Base-by-base conservation (phyloP, 2,888 invertebrate genomes). In the Brachynemurus nebulosus region DNA sequence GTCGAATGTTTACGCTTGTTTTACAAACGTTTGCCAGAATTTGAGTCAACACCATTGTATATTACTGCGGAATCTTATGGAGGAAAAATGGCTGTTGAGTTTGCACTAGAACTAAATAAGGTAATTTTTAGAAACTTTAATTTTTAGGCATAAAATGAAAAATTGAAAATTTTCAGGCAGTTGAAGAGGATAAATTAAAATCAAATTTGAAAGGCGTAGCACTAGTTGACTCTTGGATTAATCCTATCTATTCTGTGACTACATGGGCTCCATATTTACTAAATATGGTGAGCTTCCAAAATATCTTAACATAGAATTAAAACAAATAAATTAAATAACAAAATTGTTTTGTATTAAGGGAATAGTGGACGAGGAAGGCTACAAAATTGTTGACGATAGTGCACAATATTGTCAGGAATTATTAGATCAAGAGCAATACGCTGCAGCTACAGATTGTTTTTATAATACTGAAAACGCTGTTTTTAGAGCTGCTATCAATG, bases 31-130 rank as follows among this genome's bases (percentile, higher is more conserved):
- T 68, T 81, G 56, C 75, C 84, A 0, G 74, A 80, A 54, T 90
- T 90, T 57, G 71, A 74, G 59, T 67, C 64, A 8, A 73, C 81
- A 0, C 83, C 88, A 1, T 67, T 88, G 25, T 91, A 90, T 58
- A 85, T 92, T 48, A 84, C 86, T 56, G 83, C 82, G 18, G 90
- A 93, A 62, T 90, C 90, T 0, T 92, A 92, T 61, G 92, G 92
- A 14, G 92, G 91, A 2, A 93, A 92, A 67, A 91, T 91, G 89
- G 82, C 86, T 0, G 77, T 83, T 1, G 86, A 86, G 55, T 89
- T 91, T 60, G 86, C 81, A 7, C 60, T 69, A 56, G 59, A 65
- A 44, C 69, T 79, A 60, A 57, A 66, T 45, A 66, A 72, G 63
- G 78, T 76, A 58, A 53, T 27, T 27, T 17, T 2, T 17, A 37